A percentile compares a stretch with the other conserved stretches of the same genome.
These are phyloP conservation scores for Hylia prasina DNA, from an alignment of 2,113 vertebrate species.

Conservation along the genomic window DNA sequence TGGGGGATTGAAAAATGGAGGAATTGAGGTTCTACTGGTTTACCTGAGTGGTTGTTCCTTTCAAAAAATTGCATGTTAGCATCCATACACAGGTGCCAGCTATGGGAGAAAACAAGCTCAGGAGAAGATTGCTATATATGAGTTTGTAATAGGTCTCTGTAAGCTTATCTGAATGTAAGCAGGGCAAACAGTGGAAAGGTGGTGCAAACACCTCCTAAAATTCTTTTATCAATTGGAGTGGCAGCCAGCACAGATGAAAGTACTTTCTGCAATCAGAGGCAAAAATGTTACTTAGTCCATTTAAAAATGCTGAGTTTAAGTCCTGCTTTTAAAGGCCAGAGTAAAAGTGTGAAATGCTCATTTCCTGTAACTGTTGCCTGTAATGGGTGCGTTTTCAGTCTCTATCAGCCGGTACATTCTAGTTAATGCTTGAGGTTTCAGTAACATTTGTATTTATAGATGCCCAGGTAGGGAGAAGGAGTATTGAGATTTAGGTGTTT, in stretches of 20 bases:
- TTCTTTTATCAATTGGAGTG: background rate
- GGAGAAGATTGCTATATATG: background rate
- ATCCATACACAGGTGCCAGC: background rate
- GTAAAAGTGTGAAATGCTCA: slow-evolving; percentile 71
- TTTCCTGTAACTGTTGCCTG: slow-evolving; percentile 74
- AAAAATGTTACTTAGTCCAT: background rate
- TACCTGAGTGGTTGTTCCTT: background rate
- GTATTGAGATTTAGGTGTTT: background rate
- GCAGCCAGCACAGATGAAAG: background rate
- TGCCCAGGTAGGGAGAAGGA: background rate
- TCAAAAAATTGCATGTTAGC: background rate
- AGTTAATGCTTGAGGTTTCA: slow-evolving; percentile 66
- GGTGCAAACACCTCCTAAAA: background rate
- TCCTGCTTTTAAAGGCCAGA: slow-evolving; percentile 56
- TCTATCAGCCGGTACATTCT: slow-evolving; percentile 46
- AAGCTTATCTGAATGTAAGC: background rate
- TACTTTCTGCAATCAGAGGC: background rate
- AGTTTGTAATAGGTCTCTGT: background rate
- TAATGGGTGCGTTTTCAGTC: slow-evolving; percentile 49
- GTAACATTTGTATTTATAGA: slow-evolving; percentile 20
- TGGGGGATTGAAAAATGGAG: background rate
- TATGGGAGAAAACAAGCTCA: background rate
- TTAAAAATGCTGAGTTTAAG: slow-evolving; percentile 12
- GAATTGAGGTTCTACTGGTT: background rate
- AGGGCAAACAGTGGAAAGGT: background rate